These are phyloP conservation scores for Aplysina aerophoba DNA, from an alignment of 37 sponge, comb jelly and placozoan genomes.

Conservation along the genomic window DNA sequence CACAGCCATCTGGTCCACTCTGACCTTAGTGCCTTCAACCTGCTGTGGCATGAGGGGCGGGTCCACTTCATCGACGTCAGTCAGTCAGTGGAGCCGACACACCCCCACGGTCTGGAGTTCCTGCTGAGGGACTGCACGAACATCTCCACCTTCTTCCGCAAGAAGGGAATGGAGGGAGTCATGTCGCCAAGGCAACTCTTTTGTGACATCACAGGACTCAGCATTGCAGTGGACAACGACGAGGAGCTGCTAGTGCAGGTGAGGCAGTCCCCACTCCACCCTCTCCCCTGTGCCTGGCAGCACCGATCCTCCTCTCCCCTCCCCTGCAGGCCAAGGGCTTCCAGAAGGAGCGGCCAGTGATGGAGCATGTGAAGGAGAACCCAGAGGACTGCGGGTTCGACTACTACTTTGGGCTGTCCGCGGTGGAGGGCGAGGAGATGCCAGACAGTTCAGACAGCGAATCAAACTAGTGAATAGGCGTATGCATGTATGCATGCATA, in stretches of 20 bases:
- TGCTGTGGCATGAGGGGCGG: slow-evolving; percentile 86
- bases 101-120: slow-evolving; percentile 87
- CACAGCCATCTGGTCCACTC: slow-evolving; percentile 87
- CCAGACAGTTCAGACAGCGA: neutral
- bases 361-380: neutral
- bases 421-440: neutral
- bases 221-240: slow-evolving; percentile 47
- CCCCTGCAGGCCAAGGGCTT: neutral
- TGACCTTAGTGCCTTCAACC: slow-evolving; percentile 95
- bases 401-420: slow-evolving; percentile 73
- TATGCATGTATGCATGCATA: too few relatives aligned
- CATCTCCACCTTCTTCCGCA: slow-evolving; percentile 76
- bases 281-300: neutral
- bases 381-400: slow-evolving; percentile 52
- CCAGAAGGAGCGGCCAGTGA: neutral
- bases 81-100: slow-evolving; percentile 94
- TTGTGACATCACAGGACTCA: slow-evolving; percentile 67
- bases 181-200: slow-evolving; percentile 70
- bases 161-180: slow-evolving; percentile 48
- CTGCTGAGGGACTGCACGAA: slow-evolving; percentile 89
- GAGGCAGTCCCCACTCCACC: neutral
- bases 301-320: neutral
- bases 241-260: slow-evolving; percentile 66
- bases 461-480: too few relatives aligned
- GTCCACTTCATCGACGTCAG: slow-evolving; percentile 94